These are phyloP conservation scores for Ataeniobius toweri DNA, from an alignment of 2,797 vertebrate genomes.

Conservation along the genomic window DNA sequence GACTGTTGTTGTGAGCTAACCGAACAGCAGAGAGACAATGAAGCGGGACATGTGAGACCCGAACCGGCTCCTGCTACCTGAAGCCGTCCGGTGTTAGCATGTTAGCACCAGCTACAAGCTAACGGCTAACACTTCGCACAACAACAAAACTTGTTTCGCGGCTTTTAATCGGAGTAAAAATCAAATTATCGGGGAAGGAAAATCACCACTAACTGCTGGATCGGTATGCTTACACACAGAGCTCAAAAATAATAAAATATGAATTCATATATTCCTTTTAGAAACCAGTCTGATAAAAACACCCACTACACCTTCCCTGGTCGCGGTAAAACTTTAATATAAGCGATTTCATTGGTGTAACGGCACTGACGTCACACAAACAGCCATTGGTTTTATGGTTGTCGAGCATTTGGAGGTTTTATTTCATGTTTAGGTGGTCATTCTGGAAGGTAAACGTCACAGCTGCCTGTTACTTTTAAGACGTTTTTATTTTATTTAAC, in stretches of 20 bases:
- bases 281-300: neutral
- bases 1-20: slow-evolving; percentile 32
- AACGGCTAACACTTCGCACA: slow-evolving; percentile 37
- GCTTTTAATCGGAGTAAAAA: neutral
- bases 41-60: neutral
- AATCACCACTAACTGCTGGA: accelerated
- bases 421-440: neutral
- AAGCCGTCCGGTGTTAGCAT: slow-evolving; percentile 18
- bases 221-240: accelerated
- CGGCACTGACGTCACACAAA: slow-evolving; percentile 28
- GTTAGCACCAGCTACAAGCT: slow-evolving; percentile 34
- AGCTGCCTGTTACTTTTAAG: no score
- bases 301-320: neutral
- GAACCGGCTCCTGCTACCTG: slow-evolving; percentile 5
- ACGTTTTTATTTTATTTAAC: neutral
- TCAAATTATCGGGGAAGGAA: neutral
- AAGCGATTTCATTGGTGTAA: slow-evolving; percentile 52
- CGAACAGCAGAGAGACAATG: neutral
- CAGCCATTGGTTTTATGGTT: slow-evolving; percentile 11
- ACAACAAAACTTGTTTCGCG: slow-evolving; percentile 6
- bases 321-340: slow-evolving; percentile 55
- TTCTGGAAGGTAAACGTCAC: neutral
- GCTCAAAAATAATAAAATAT: neutral
- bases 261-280: neutral
- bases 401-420: neutral